Evolutionary conservation across 2,113 vertebrate species (phyloP).

Genomic region (Siniperca chuatsi): DNA sequence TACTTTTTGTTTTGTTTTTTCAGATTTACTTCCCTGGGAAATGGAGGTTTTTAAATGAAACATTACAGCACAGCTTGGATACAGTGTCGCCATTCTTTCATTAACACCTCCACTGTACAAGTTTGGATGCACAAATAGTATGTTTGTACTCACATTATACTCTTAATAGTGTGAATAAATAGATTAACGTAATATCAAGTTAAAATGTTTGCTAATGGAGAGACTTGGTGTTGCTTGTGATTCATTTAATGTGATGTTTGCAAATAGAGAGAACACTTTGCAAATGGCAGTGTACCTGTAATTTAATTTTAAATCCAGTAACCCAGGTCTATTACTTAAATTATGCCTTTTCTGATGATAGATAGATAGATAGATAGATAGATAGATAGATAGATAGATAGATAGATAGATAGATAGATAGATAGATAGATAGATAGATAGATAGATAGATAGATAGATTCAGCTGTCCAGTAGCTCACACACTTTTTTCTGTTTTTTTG

Average conservation of each 20-base stretch:
- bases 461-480: too few relatives aligned
- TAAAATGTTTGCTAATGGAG: slow-evolving; percentile 11
- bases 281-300: not conserved
- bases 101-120: slow-evolving; percentile 27
- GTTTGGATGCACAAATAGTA: not conserved
- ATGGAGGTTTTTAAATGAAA: slow-evolving; percentile 52
- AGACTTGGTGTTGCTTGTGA: slow-evolving; percentile 1
- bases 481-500: too few relatives aligned
- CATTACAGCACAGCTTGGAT: slow-evolving; percentile 41
- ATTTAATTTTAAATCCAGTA: slow-evolving; percentile 3
- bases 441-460: too few relatives aligned
- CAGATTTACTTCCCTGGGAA: slow-evolving; percentile 29
- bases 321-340: not conserved
- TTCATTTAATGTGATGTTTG: slow-evolving; percentile 22
- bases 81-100: slow-evolving; percentile 17
- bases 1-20: not conserved
- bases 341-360: not conserved
- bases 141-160: slow-evolving; percentile 15
- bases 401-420: too few relatives aligned
- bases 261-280: not conserved
- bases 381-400: too few relatives aligned
- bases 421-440: too few relatives aligned
- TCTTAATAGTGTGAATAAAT: slow-evolving; percentile 25
- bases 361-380: too few relatives aligned
- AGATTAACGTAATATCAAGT: slow-evolving; percentile 12